These are phyloP conservation scores for Euproctis similis DNA, from an alignment of 2,888 invertebrate species.

Conservation along the genomic window DNA sequence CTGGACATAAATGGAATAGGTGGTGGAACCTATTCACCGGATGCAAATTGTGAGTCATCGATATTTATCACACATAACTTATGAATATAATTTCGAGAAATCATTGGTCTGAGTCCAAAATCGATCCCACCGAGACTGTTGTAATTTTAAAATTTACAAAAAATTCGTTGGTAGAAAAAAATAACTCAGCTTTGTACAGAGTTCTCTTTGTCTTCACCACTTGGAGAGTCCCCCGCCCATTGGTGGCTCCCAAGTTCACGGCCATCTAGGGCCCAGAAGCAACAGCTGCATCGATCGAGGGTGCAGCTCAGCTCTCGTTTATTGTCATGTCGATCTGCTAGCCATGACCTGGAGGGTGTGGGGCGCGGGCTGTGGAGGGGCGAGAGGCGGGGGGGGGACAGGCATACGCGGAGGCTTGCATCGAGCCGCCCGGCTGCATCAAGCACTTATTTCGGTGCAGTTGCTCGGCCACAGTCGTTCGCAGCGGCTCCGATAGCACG, in stretches of 20 bases:
- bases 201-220: no score
- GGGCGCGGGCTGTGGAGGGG: constrained; percentile 13
- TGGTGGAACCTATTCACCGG: no score
- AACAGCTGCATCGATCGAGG: constrained; percentile 68
- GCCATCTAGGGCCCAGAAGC: constrained; percentile 43
- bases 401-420: constrained; percentile 57
- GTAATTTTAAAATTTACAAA: no score
- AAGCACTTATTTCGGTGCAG: constrained; percentile 75
- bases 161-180: no score
- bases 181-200: no score
- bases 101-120: no score
- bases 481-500: constrained; percentile 58
- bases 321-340: constrained; percentile 53
- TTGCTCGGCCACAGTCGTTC: constrained; percentile 54
- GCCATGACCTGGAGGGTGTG: constrained; percentile 60
- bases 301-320: constrained; percentile 34
- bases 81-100: no score
- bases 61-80: no score
- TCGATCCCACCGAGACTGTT: no score
- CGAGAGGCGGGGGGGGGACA: constrained; percentile 22
- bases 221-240: constrained; percentile 5
- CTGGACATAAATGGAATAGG: no score
- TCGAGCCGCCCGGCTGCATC: constrained; percentile 67
- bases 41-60: no score
- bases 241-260: constrained; percentile 34